A percentile compares a stretch with the other conserved stretches of the same genome.
Evolutionary conservation across 2,888 invertebrate species (phyloP).

Genomic region (Heliconius hortense): DNA sequence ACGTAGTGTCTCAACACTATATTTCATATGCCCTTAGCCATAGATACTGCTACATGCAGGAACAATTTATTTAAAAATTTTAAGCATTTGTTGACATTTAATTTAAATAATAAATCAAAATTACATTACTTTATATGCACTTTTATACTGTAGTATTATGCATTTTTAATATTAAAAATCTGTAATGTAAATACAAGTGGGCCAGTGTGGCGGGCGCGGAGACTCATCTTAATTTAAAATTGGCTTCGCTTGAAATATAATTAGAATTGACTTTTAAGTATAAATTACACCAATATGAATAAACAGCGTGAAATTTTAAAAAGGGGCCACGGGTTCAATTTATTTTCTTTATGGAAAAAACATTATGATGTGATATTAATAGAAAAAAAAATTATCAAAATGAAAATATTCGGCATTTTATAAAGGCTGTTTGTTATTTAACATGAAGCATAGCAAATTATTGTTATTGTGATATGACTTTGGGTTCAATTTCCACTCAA

Average conservation of each 20-base stretch:
- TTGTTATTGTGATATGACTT: too few relatives aligned
- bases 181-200: slow-evolving; percentile 17
- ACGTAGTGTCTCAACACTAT: too few relatives aligned
- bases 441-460: too few relatives aligned
- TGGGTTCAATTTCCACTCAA: too few relatives aligned
- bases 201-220: slow-evolving; percentile 9
- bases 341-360: neutral
- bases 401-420: too few relatives aligned
- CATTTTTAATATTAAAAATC: slow-evolving; percentile 18
- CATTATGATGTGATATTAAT: too few relatives aligned
- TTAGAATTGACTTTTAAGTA: slow-evolving; percentile 18
- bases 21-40: too few relatives aligned
- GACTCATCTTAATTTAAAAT: slow-evolving; percentile 22
- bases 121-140: slow-evolving; percentile 4
- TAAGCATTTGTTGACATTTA: neutral
- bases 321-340: neutral
- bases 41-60: too few relatives aligned
- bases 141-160: slow-evolving; percentile 8
- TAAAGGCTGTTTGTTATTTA: too few relatives aligned
- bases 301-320: slow-evolving; percentile 11
- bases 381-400: too few relatives aligned
- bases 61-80: neutral
- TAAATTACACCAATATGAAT: slow-evolving; percentile 13
- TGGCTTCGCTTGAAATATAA: slow-evolving; percentile 17
- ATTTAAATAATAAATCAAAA: neutral